Conservation (phyloP, 2,888 invertebrate genomes). For the Diploptera punctata region DNA sequence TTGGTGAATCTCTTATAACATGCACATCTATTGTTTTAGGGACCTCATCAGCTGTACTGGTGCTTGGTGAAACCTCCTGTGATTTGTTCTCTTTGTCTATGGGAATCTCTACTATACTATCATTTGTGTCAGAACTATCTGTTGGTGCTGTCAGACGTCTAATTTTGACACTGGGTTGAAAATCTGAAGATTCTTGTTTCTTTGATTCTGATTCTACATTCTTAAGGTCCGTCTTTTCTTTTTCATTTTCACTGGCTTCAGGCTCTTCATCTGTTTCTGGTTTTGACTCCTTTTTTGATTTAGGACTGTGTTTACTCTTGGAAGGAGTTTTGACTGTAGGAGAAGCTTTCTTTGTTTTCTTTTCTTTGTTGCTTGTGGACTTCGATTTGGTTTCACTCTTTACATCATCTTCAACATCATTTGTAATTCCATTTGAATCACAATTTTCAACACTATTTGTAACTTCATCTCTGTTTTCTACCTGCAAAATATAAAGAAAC, state of each 20-base stretch:
- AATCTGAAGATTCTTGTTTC: neutral
- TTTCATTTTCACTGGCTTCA: neutral
- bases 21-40: neutral
- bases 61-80: neutral
- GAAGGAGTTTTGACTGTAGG: too few species aligned
- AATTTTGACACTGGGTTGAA: neutral
- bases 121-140: neutral
- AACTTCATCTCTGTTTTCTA: too few species aligned
- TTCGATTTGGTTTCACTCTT: neutral
- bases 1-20: neutral
- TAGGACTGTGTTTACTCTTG: neutral
- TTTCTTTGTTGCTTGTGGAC: neutral
- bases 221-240: constrained; percentile 1
- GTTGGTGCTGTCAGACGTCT: too few species aligned
- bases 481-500: too few species aligned
- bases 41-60: neutral
- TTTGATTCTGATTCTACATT: neutral
- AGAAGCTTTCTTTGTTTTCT: neutral
- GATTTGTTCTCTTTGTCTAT: neutral
- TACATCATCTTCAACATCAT: too few species aligned
- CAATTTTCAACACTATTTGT: neutral
- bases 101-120: neutral
- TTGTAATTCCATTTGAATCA: neutral
- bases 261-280: neutral
- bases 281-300: neutral